These are phyloP conservation scores for Thera obeliscata DNA, from an alignment of 2,888 invertebrate species.

Conservation along the genomic window DNA sequence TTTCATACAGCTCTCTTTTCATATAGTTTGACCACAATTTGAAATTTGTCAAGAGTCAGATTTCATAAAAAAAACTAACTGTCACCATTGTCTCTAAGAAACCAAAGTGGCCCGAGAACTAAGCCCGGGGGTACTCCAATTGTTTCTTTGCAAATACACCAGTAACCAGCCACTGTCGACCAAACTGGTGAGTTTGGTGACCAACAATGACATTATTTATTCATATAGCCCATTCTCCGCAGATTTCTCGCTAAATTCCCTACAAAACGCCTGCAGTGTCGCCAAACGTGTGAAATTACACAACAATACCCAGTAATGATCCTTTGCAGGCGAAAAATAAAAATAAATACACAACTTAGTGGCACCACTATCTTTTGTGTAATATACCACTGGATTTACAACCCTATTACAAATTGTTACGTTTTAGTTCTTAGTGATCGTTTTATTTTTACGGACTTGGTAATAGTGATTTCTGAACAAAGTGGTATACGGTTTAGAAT, in stretches of 20 bases:
- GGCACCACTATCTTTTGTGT: conserved; percentile 45
- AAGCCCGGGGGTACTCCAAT: conserved; percentile 41
- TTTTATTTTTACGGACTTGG: conserved; percentile 25
- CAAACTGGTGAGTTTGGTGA: conserved; percentile 51
- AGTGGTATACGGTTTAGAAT: conserved; percentile 22
- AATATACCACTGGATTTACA: conserved; percentile 40
- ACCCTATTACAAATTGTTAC: conserved; percentile 38
- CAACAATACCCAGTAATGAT: conserved; percentile 80
- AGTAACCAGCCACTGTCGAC: conserved; percentile 55
- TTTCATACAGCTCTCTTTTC: neutral
- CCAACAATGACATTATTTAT: conserved; percentile 50
- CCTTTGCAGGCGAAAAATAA: conserved; percentile 76
- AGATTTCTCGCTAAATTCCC: conserved; percentile 63
- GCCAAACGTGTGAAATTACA: conserved; percentile 80
- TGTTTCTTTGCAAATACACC: conserved; percentile 49
- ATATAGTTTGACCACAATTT: conserved; percentile 16
- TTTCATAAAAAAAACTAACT: conserved; percentile 23
- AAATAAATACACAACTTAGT: conserved; percentile 69
- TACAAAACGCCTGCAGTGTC: conserved; percentile 76
- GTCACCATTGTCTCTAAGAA: conserved; percentile 20
- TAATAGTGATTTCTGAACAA: conserved; percentile 38
- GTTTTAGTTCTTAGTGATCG: conserved; percentile 20
- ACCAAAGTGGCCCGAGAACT: conserved; percentile 25
- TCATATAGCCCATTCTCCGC: conserved; percentile 39
- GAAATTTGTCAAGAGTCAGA: conserved; percentile 24